Conservation (phyloP, 2,113 vertebrate species). For the Egretta garzetta region DNA sequence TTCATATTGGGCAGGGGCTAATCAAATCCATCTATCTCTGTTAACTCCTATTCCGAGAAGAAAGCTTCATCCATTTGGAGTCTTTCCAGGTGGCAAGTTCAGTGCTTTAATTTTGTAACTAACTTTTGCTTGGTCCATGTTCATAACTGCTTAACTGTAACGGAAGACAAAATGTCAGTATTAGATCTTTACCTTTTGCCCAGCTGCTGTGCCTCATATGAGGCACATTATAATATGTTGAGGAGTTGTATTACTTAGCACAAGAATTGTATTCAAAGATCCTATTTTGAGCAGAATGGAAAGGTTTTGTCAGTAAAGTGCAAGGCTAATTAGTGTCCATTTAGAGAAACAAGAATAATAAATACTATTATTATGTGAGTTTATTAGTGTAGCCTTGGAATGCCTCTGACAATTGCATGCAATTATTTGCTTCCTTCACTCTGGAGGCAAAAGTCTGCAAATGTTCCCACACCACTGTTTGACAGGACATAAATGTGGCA, state of each 20-base stretch:
- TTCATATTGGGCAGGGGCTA: neutral
- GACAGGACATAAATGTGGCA: neutral
- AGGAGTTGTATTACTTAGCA: neutral
- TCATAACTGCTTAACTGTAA: neutral
- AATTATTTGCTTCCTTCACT: neutral
- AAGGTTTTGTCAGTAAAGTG: neutral
- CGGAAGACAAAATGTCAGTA: neutral
- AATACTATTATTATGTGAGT: neutral
- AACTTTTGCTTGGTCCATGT: neutral
- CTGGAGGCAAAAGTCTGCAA: neutral
- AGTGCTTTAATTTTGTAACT: neutral
- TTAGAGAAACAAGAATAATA: neutral
- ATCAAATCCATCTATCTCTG: neutral
- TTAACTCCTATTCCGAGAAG: neutral
- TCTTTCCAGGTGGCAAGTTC: neutral
- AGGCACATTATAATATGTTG: neutral
- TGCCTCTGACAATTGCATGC: neutral
- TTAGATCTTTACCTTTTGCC: neutral
- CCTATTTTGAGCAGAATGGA: neutral
- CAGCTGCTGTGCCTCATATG: neutral
- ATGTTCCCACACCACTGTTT: neutral
- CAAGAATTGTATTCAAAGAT: neutral
- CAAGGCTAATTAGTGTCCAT: neutral
- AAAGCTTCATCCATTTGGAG: neutral
- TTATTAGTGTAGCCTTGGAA: neutral